Evolutionary conservation across 2,797 vertebrate species (phyloP).

Genomic region (Onychomys torridus): DNA sequence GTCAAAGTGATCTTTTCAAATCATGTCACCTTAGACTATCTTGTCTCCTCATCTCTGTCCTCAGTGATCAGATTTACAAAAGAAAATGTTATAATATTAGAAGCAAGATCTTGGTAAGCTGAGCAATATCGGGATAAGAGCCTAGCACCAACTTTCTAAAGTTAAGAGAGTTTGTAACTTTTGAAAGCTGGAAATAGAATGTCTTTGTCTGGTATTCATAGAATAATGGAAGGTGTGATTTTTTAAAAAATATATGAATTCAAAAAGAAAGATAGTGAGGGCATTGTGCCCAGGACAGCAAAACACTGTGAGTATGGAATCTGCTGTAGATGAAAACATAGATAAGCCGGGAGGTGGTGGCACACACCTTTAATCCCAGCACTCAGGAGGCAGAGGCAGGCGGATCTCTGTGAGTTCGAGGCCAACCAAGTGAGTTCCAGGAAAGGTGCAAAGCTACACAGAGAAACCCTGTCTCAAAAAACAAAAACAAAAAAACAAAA

Average conservation of each 20-base stretch:
- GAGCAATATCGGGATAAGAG: conserved; percentile 20
- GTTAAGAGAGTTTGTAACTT: conserved; percentile 29
- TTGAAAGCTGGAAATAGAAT: neutral
- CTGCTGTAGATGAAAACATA: neutral
- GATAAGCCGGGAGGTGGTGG: too few relatives aligned
- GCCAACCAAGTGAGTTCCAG: too few relatives aligned
- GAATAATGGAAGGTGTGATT: neutral
- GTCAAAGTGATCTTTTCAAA: neutral
- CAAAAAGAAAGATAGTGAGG: neutral
- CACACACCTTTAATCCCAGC: too few relatives aligned
- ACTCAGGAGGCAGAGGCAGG: too few relatives aligned
- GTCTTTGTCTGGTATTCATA: neutral
- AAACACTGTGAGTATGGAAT: neutral
- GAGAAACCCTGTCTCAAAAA: too few relatives aligned
- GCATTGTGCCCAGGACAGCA: neutral
- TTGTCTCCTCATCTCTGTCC: conserved; percentile 3
- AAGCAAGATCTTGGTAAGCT: conserved; percentile 33
- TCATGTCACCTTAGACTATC: conserved; percentile 11
- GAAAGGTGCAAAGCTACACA: too few relatives aligned
- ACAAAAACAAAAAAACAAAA: too few relatives aligned
- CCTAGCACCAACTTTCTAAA: neutral
- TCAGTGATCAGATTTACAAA: neutral
- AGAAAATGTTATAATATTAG: neutral
- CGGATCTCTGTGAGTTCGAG: too few relatives aligned
- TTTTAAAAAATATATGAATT: neutral